Percentiles rank a stretch among this genome's conserved stretches.
Evolutionary conservation across 2,888 invertebrate genomes (phyloP).

Genomic region (Falcaria lacertinaria): DNA sequence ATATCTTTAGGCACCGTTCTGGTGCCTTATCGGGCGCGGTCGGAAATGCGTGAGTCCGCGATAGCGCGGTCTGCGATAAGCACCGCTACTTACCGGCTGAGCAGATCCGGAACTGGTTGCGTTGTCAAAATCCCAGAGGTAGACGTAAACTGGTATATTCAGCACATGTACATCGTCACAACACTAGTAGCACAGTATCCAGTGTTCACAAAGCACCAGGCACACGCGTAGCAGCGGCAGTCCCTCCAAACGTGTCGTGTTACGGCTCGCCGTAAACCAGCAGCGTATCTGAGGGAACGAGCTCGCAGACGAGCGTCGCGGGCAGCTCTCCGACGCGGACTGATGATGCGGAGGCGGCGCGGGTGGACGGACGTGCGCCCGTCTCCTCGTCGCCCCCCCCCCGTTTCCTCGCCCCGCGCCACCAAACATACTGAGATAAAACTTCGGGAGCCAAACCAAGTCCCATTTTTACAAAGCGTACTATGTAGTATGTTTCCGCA

Average conservation of each 20-base stretch:
- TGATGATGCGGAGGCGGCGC: constrained; percentile 71
- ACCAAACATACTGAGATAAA: constrained; percentile 67
- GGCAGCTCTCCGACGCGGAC: constrained; percentile 74
- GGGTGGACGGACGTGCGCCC: constrained; percentile 71
- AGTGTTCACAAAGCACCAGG: constrained; percentile 71
- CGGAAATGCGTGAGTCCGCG: constrained; percentile 78
- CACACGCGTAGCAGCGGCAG: constrained; percentile 70
- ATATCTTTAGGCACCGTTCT: constrained; percentile 46
- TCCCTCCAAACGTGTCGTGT: constrained; percentile 80
- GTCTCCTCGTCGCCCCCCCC: constrained; percentile 42
- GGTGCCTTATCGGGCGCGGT: constrained; percentile 75
- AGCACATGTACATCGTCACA: constrained; percentile 73
- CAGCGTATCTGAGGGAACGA: constrained; percentile 78
- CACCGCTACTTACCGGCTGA: constrained; percentile 77
- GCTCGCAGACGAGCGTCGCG: constrained; percentile 72
- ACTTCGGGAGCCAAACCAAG: constrained; percentile 71
- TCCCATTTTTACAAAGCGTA: constrained; percentile 66
- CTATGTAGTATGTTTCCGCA: constrained; percentile 56
- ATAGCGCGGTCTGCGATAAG: constrained; percentile 76
- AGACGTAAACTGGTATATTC: constrained; percentile 51
- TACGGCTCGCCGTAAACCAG: constrained; percentile 79
- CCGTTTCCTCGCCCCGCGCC: constrained; percentile 36
- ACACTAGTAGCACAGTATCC: constrained; percentile 71
- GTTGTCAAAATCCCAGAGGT: constrained; percentile 69
- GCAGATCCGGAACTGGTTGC: constrained; percentile 75